Base-by-base conservation (phyloP, 1,140 invertebrate species). In the Calosoma granatense region DNA sequence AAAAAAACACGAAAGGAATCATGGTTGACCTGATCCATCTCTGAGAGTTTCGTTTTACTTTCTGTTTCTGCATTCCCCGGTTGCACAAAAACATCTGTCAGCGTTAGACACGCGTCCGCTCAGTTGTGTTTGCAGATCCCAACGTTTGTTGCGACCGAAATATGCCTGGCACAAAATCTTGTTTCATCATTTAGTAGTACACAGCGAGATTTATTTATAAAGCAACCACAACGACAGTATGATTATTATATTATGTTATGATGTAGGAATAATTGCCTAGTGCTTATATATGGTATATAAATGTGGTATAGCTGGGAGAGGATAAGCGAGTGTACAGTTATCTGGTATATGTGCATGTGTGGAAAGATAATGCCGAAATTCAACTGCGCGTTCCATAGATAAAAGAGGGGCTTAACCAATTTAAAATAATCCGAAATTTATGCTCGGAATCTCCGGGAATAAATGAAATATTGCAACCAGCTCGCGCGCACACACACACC, bases 371-470 rank as follows among this genome's bases (percentile, higher is more conserved):
- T 23, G 56, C 39, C 41, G 22, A 6, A 22, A 20, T 23, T 55
- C 15, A 39, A 26, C n/a, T 39, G 14, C 12, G 9, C 51, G 23
- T 26, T 20, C 53, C 52, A 57, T 57, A 52, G 23, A 57, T 57
- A 52, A 53, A 57, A 17, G 56, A 20, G 56, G n/a, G 47, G 36
- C 55, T 26, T 57, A 23, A 17, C 51, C 51, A 57, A 57, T 57
- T 20, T 26, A 57, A 52, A 51, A 52, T 52, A 57, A 57, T 53
- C 19, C 26, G 6, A 30, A 30, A 30, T 30, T 30, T 30, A 30
- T 30, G 14, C 26, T 30, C 26, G 14, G 14, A 30, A 6, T 14
- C 26, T 30, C 26, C 14, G 6, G 14, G 26, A 30, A 30, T 30
- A 30, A 30, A 30, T 30, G 26, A 30, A 30, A 30, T 30, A 30